phyloP scores from a whole-genome alignment of 2,113 vertebrate genomes.

The Python bivittatus region DNA sequence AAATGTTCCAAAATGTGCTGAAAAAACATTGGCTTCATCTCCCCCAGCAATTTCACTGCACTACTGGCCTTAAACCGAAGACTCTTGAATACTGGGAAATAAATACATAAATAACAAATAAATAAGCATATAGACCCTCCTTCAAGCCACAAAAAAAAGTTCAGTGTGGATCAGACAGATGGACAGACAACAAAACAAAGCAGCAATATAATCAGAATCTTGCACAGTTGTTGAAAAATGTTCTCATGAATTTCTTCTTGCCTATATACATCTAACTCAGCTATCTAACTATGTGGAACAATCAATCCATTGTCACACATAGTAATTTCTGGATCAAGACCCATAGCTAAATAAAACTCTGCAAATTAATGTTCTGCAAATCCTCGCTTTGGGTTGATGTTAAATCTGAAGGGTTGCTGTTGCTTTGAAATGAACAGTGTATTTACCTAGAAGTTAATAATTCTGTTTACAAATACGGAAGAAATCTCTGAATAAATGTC shows the following conservation, averaged over 20 bases:
- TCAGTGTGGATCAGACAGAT: neutral
- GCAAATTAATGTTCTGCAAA: neutral
- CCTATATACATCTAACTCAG: too few relatives aligned
- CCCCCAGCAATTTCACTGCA: neutral
- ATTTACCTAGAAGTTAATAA: conserved; percentile 19
- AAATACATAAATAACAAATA: neutral
- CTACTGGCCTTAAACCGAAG: neutral
- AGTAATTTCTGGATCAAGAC: neutral
- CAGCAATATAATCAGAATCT: neutral
- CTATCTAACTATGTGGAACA: too few relatives aligned
- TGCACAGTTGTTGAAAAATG: neutral
- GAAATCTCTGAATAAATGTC: conserved; percentile 9
- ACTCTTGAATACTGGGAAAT: neutral
- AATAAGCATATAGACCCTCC: neutral
- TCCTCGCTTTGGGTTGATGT: neutral
- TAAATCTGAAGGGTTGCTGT: conserved; percentile 20
- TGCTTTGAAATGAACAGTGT: neutral
- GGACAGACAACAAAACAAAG: neutral
- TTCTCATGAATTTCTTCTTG: neutral
- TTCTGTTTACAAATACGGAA: conserved; percentile 23
- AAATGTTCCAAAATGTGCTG: neutral
- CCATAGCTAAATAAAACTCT: neutral
- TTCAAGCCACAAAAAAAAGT: neutral
- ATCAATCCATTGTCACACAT: neutral
- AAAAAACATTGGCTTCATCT: neutral